Base-by-base conservation (phyloP, 53 echinoderm and acorn worm species). In the Patiria pectinifera region DNA sequence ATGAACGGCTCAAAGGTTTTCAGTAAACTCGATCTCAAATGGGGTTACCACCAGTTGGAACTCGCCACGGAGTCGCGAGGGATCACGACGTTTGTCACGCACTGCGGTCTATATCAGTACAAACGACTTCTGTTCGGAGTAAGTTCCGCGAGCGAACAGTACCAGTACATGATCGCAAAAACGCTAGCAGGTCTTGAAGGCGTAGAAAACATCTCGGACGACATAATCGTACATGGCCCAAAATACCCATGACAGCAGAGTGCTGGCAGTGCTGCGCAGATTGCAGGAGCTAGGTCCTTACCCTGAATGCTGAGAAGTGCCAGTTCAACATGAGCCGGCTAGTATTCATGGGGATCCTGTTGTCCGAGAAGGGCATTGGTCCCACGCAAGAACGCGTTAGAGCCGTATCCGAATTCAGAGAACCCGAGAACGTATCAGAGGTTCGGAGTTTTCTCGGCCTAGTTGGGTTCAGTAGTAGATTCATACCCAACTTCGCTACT, bases 11-110 rank as follows among this genome's bases (percentile, higher is more conserved):
- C 91, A 44, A 84, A 89, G 46, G 69, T 93, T 10, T 97, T 95
- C 69, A 83, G 86, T 16, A 96, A 95, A 62, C 84, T 95, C 24
- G 93, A 96, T 72, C 87, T 96, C 26, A 95, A 93, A 21, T 84
- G 78, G 93, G 96, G 96, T 43, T 93, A 83, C 79, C 94, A 96
- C 76, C 94, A 96, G 63, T 78, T 96, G 9, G 93, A 94, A 62
- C 71, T 96, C 3, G 86, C 92, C 74, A 60, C 76, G 14, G 91
- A 91, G 43, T 96, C 93, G 22, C 70, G 93, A 60, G 21, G 82
- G 10, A 78, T 94, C n/a, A 94, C 93, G 48, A 94, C 94, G 43
- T 96, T 95, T 62, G 96, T 94, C 4, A 94, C 92, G 12, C 92
- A 94, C 43, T 84, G 92, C n/a, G 96, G 94, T 45, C 87, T 94